Conservation (phyloP, 2,113 vertebrate genomes). For the Leptosomus discolor region DNA sequence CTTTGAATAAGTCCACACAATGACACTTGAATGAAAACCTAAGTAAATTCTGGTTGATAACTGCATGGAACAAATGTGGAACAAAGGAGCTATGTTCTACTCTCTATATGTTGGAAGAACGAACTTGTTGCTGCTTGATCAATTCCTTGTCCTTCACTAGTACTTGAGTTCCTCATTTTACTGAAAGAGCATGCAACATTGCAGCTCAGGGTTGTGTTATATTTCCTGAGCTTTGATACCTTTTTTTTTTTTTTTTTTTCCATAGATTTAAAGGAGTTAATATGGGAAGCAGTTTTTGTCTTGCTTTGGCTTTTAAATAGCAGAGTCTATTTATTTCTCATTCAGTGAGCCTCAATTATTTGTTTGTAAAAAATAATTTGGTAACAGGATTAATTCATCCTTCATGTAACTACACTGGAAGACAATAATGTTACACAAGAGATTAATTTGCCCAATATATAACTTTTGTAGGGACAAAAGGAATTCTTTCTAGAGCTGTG, state of each 20-base stretch:
- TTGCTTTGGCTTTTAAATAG: conserved; percentile 49
- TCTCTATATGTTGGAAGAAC: conserved; percentile 54
- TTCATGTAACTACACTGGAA: conserved; percentile 46
- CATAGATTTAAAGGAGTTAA: conserved; percentile 59
- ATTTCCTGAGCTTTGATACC: conserved; percentile 48
- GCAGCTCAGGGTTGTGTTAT: conserved; percentile 20
- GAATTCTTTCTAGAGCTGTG: conserved; percentile 39
- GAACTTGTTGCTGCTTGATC: conserved; percentile 49
- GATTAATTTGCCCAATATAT: conserved; percentile 50
- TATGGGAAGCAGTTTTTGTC: conserved; percentile 51
- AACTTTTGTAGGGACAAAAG: conserved; percentile 63
- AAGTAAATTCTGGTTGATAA: conserved; percentile 56
- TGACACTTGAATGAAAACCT: conserved; percentile 51
- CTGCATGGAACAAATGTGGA: conserved; percentile 57
- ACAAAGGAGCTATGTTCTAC: conserved; percentile 52
- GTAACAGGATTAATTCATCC: conserved; percentile 54
- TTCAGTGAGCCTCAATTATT: conserved; percentile 46
- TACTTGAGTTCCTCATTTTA: conserved; percentile 36
- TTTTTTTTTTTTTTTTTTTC: neutral
- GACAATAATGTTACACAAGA: conserved; percentile 62
- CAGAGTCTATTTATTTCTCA: conserved; percentile 43
- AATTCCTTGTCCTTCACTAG: conserved; percentile 40
- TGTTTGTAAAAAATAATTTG: conserved; percentile 54
- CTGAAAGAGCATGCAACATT: conserved; percentile 25
- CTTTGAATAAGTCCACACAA: conserved; percentile 43